Base-by-base conservation (phyloP, 2,888 invertebrate species). In the Andrena fulva region DNA sequence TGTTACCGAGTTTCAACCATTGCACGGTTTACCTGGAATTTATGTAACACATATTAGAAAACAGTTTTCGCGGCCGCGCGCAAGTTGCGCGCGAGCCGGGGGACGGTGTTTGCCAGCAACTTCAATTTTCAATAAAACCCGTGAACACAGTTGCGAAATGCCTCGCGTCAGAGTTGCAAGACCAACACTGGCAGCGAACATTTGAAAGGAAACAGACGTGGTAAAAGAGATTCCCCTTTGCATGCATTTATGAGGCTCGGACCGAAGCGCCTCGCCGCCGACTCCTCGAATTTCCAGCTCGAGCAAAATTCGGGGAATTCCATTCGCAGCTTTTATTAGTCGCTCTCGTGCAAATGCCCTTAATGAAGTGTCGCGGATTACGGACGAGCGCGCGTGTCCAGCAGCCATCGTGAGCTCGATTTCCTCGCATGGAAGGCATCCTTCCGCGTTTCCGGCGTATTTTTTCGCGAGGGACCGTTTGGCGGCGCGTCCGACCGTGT, bases 11-110 rank as follows among this genome's bases (percentile, higher is more conserved):
- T 78, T 80, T 78, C 80, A 66, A 59, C 48, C 52, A 71, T 71
- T 71, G 71, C 77, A 60, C 42, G 71, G 70, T 71, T 80, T 71
- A 78, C 80, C 78, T 62, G 60, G 54, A 78, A 81, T 79, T 81
- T 73, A 79, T 73, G 72, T 79, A 81, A 81, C 63, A 63, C 79
- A 8, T 72, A 78, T 68, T 68, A 56, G 63, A 68, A 79, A 81
- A 73, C 72, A 50, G 63, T 79, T 69, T 48, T 59, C 56, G 27
- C 35, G 42, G 24, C 33, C 29, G 16, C 35, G 20, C n/a, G 10
- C 42, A 33, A 59, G 63, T 60, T 52, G 24, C 29, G 16, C 16
- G 8, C 1, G 35, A 20, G 12, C 35, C 20, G 20, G 42, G 31
- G 16, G 72, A 60, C 71, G 42, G 54, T 52, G 7, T 50, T 35